phyloP scores from a whole-genome alignment of 1,140 invertebrate genomes.

The Habropoda laboriosa region DNA sequence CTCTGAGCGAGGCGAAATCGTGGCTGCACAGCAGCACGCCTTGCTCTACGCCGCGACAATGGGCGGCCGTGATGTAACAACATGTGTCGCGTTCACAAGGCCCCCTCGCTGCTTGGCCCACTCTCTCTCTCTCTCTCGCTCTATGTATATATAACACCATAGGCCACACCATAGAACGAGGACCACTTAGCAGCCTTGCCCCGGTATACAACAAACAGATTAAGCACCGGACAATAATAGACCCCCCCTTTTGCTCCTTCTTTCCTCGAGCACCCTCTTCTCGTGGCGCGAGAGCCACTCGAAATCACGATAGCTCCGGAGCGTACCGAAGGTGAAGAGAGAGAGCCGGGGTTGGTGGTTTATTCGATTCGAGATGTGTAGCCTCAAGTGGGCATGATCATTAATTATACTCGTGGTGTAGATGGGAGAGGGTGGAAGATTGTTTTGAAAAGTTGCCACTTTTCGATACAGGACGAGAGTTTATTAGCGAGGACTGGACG shows the following conservation, averaged over 20 bases:
- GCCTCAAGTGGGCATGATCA: conserved; percentile 12
- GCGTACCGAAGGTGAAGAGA: neutral
- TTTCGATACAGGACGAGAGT: no score
- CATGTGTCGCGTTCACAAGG: conserved; percentile 78
- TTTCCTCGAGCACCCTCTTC: conserved; percentile 51
- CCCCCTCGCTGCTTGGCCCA: conserved; percentile 31
- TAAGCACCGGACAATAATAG: conserved; percentile 75
- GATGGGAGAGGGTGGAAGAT: no score
- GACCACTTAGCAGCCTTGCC: conserved; percentile 80
- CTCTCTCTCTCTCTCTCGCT: no score
- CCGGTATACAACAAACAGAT: conserved; percentile 80
- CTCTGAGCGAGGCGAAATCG: conserved; percentile 52
- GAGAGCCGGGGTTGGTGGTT: neutral
- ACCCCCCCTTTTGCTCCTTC: conserved; percentile 52
- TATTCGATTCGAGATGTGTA: conserved; percentile 31
- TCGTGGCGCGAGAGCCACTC: conserved; percentile 42
- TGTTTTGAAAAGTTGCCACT: neutral
- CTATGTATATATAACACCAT: conserved; percentile 47
- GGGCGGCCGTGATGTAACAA: conserved; percentile 76
- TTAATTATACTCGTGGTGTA: conserved; percentile 2
- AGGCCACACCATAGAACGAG: conserved; percentile 68
- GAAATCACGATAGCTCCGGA: conserved; percentile 55
- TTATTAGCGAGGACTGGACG: no score
- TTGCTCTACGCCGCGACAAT: conserved; percentile 63
- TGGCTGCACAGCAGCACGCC: conserved; percentile 36